Base-by-base conservation (phyloP, 2,113 vertebrate genomes). In the Petrocephalus microphthalmus region DNA sequence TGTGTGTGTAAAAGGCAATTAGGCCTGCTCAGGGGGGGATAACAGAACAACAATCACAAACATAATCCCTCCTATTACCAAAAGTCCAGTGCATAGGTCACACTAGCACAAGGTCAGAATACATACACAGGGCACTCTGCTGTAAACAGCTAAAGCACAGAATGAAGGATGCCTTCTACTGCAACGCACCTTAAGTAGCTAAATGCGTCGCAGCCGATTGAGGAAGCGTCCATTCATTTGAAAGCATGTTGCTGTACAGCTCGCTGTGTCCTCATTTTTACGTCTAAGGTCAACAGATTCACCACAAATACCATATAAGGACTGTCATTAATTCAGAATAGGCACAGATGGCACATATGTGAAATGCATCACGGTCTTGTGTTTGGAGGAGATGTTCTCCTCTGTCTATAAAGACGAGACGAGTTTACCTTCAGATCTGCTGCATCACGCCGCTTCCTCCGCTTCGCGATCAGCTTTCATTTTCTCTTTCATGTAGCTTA, bases 401-500 rank as follows among this genome's bases (percentile, higher is more conserved):
- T 42, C 15, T 78, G 37, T 78, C 17, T 37, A 17, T 11, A 7
- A 7, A 37, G 25, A 42, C 1, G 3, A 42, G 13, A 52, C 64
- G 7, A n/a, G 37, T 90, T 91, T 91, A 92, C 91, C 92, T 92
- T 88, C 74, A 89, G n/a, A 87, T 90, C n/a, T 83, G 90, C 91
- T 88, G 88, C 84, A 89, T 89, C 88, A 89, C 53, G 29, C 82
- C 17, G 22, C 2, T 25, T 57, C 82, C 19, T 33, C 86, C 74
- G 5, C 1, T 13, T 37, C 17, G 17, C 33, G 29, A 45, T 57
- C 89, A 87, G 90, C 89, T 93, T 93, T 93, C 91, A 90, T 92
- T 93, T 93, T 93, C 93, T 87, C 60, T 93, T 93, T 93, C 89
- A 88, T 56, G 82, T 81, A 56, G 87, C 81, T 54, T 89, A 88